These are phyloP conservation scores for Columba guinea DNA, from an alignment of 2,797 vertebrate genomes.

Conservation along the genomic window DNA sequence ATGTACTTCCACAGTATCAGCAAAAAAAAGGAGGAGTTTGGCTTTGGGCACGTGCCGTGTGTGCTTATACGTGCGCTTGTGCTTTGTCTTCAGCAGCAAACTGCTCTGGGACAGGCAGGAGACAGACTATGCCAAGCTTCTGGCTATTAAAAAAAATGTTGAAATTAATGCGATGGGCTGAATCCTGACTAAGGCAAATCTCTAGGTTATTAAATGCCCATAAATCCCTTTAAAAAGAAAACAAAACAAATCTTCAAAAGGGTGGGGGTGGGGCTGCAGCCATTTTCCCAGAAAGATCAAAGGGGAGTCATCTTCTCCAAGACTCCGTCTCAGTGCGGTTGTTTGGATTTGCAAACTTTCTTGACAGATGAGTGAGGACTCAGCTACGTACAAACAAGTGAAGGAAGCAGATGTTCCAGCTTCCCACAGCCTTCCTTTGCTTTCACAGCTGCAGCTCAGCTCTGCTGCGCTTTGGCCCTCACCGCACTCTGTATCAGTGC, in stretches of 20 bases:
- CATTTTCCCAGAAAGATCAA: neutral
- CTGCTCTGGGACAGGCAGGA: neutral
- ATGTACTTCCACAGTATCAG: neutral
- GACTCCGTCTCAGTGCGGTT: neutral
- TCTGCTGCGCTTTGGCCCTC: neutral
- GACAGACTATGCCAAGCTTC: neutral
- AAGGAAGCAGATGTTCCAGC: neutral
- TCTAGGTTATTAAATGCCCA: neutral
- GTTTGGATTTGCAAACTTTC: neutral
- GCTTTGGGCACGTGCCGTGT: accelerated
- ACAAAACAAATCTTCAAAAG: neutral
- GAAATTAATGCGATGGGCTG: neutral
- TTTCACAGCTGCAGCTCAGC: conserved; percentile 16
- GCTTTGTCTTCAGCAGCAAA: neutral
- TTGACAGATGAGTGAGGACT: neutral
- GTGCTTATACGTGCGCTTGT: accelerated
- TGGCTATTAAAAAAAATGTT: neutral
- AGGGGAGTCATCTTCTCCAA: neutral
- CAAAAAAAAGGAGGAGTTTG: neutral
- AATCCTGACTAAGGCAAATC: neutral
- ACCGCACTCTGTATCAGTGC: accelerated
- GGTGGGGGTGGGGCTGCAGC: neutral
- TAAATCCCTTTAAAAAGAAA: neutral
- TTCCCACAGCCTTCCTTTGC: neutral
- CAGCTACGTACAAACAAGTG: neutral